These are phyloP conservation scores for Euphonia xanthogaster DNA, from an alignment of 2,797 vertebrate species.

Conservation along the genomic window DNA sequence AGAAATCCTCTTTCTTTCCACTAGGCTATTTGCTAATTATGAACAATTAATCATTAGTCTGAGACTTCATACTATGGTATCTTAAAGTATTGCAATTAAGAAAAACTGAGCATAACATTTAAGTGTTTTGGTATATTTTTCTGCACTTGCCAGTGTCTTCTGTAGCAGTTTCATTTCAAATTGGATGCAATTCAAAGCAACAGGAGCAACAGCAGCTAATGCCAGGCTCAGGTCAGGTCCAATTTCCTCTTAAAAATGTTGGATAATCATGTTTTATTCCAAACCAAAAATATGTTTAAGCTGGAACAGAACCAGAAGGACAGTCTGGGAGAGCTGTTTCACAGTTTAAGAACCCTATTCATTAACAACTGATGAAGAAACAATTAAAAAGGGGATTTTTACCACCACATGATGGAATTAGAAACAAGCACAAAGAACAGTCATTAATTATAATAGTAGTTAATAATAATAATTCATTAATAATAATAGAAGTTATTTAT, in stretches of 20 bases:
- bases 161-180: slow-evolving; percentile 11
- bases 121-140: neutral
- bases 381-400: neutral
- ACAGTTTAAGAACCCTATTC: neutral
- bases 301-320: slow-evolving; percentile 60
- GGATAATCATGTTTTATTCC: slow-evolving; percentile 11
- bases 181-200: slow-evolving; percentile 60
- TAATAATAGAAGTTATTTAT: too few relatives aligned
- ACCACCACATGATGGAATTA: neutral
- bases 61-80: neutral
- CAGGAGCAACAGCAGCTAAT: slow-evolving; percentile 49
- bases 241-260: slow-evolving; percentile 57
- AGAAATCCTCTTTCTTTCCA: neutral
- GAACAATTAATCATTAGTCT: slow-evolving; percentile 19
- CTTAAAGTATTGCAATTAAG: slow-evolving; percentile 19
- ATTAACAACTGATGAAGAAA: slow-evolving; percentile 9
- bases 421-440: neutral
- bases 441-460: neutral
- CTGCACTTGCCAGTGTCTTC: neutral
- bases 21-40: slow-evolving; percentile 26
- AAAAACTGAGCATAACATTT: neutral
- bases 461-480: too few relatives aligned
- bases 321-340: neutral
- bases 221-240: slow-evolving; percentile 42
- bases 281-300: slow-evolving; percentile 56